Conservation (phyloP, 2,888 invertebrate genomes). For the Drosophila recens region DNA sequence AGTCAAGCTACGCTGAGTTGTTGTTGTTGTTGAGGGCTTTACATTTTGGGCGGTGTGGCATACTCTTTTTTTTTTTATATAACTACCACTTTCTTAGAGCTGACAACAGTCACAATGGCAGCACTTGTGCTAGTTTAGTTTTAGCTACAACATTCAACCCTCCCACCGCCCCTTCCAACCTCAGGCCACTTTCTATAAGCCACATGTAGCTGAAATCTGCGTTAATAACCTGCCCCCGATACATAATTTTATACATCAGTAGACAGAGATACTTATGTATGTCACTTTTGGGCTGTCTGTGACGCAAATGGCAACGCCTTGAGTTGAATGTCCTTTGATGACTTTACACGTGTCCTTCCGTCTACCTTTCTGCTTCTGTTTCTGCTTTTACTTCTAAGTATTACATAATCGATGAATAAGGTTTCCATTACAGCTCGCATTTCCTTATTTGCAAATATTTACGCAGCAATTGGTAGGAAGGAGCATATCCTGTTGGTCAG, state of each 20-base stretch:
- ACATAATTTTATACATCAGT: not conserved
- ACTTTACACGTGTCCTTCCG: slow-evolving; percentile 22
- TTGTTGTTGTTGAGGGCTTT: slow-evolving; percentile 11
- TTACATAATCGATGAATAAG: slow-evolving; percentile 63
- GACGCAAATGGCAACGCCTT: slow-evolving; percentile 34
- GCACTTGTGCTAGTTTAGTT: slow-evolving; percentile 56
- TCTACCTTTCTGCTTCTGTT: not conserved
- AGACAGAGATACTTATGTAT: not conserved
- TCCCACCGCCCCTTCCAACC: slow-evolving; percentile 5
- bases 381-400: slow-evolving; percentile 20
- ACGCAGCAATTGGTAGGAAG: slow-evolving; percentile 18
- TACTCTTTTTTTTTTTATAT: slow-evolving; percentile 26
- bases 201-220: slow-evolving; percentile 17
- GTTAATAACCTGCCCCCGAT: slow-evolving; percentile 22
- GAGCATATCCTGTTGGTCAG: slow-evolving; percentile 4
- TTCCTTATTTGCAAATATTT: slow-evolving; percentile 52
- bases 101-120: slow-evolving; percentile 15
- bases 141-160: slow-evolving; percentile 20
- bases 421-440: slow-evolving; percentile 60
- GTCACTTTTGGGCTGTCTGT: slow-evolving; percentile 9
- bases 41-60: slow-evolving; percentile 17
- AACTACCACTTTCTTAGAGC: slow-evolving; percentile 49
- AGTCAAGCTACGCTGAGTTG: slow-evolving; percentile 41
- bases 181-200: slow-evolving; percentile 43
- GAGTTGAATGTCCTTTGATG: slow-evolving; percentile 69